Conservation (phyloP, 2,113 vertebrate genomes). For the Oophaga pumilio region DNA sequence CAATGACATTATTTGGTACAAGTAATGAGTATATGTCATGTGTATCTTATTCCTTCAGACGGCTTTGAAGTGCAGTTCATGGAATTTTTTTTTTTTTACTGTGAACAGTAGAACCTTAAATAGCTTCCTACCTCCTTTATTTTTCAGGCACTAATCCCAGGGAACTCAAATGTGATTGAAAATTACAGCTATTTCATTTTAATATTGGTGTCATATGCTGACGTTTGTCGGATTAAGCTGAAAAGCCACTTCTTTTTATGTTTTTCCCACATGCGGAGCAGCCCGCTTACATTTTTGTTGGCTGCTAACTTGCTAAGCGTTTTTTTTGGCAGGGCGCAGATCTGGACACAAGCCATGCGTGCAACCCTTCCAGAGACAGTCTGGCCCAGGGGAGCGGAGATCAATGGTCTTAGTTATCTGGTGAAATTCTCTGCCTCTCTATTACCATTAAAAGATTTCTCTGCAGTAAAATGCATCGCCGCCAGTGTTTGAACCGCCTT, state of each 20-base stretch:
- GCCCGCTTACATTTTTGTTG: constrained; percentile 77
- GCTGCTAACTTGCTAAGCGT: constrained; percentile 79
- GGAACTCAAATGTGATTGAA: constrained; percentile 68
- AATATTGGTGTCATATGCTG: constrained; percentile 74
- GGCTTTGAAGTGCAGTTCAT: constrained; percentile 65
- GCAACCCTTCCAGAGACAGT: constrained; percentile 71
- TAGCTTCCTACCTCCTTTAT: constrained; percentile 73
- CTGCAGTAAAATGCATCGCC: constrained; percentile 62
- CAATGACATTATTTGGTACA: constrained; percentile 51
- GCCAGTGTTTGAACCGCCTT: constrained; percentile 57
- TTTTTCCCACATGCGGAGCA: constrained; percentile 82
- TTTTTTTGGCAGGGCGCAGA: constrained; percentile 75
- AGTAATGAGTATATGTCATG: constrained; percentile 69
- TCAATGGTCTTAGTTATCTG: constrained; percentile 71
- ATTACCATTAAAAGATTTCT: constrained; percentile 70
- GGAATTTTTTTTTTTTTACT: constrained; percentile 47
- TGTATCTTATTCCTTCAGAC: constrained; percentile 64
- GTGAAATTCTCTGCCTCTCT: constrained; percentile 68
- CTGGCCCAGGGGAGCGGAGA: constrained; percentile 69
- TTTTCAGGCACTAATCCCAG: constrained; percentile 69
- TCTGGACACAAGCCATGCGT: constrained; percentile 73
- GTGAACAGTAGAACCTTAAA: constrained; percentile 61
- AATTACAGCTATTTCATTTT: constrained; percentile 75
- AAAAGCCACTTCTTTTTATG: constrained; percentile 79
- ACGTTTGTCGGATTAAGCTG: constrained; percentile 79